Evolutionary conservation across 2,888 invertebrate genomes (phyloP).

Genomic region (Eristalis arbustorum): DNA sequence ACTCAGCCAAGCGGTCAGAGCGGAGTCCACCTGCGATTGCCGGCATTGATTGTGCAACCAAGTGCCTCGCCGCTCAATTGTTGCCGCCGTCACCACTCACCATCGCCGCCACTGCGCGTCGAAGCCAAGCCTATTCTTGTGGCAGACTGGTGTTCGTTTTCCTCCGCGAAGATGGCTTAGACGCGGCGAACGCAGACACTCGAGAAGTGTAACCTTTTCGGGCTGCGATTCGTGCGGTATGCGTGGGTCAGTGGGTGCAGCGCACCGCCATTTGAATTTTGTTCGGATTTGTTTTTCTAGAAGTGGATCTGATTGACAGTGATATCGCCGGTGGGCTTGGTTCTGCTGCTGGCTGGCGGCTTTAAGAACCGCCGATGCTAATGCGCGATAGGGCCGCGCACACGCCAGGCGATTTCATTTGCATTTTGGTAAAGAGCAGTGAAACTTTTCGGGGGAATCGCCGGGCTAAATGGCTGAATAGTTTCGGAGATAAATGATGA

Average conservation of each 20-base stretch:
- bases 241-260: conserved; percentile 52
- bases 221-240: conserved; percentile 5
- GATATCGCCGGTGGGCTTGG: not conserved
- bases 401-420: not conserved
- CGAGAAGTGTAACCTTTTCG: conserved; percentile 1
- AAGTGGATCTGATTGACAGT: conserved; percentile 26
- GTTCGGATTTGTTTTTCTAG: conserved; percentile 1
- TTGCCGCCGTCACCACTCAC: not conserved
- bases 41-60: conserved; percentile 9
- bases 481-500: not conserved
- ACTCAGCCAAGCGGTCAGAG: conserved; percentile 3
- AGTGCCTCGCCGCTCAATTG: conserved; percentile 5
- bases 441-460: not conserved
- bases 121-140: conserved; percentile 41
- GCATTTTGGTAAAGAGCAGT: not conserved
- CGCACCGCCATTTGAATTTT: not conserved
- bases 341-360: not conserved
- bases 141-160: not conserved
- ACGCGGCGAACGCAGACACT: not conserved
- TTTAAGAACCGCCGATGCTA: not conserved
- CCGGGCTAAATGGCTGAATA: not conserved
- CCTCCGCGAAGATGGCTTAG: conserved; percentile 28
- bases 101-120: not conserved
- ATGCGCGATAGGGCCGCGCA: not conserved
- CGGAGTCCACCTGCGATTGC: conserved; percentile 22